Percentiles rank a stretch among this genome's conserved stretches.
Evolutionary conservation across 2,888 invertebrate species (phyloP).

Genomic region (Matsumyia berberina): DNA sequence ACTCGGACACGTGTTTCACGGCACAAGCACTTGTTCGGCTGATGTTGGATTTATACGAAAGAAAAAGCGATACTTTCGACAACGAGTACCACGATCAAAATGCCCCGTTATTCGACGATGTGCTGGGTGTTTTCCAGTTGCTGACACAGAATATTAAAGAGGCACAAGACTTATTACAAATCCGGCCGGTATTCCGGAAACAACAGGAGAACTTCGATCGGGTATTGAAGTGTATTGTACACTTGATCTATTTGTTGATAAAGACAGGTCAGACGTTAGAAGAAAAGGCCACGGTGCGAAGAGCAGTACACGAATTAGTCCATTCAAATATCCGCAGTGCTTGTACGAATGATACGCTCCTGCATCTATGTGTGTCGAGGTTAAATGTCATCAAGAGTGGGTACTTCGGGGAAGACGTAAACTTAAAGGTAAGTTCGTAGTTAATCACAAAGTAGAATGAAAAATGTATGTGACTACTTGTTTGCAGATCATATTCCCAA

Average conservation of each 20-base stretch:
- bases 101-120: slow-evolving; percentile 88
- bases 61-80: slow-evolving; percentile 85
- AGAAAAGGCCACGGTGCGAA: slow-evolving; percentile 84
- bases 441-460: too few species aligned
- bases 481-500: slow-evolving; percentile 88
- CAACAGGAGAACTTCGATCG: slow-evolving; percentile 94
- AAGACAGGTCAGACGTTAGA: slow-evolving; percentile 86
- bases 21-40: slow-evolving; percentile 94
- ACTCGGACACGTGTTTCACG: slow-evolving; percentile 92
- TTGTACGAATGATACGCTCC: slow-evolving; percentile 90
- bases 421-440: slow-evolving; percentile 83
- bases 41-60: slow-evolving; percentile 90
- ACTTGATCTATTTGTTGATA: slow-evolving; percentile 89
- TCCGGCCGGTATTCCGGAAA: slow-evolving; percentile 89
- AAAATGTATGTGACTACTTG: background rate
- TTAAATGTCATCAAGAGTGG: slow-evolving; percentile 91
- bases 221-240: slow-evolving; percentile 91
- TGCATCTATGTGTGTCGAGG: slow-evolving; percentile 93
- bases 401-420: slow-evolving; percentile 89
- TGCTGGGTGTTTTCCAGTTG: slow-evolving; percentile 88
- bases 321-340: slow-evolving; percentile 88
- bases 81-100: slow-evolving; percentile 84
- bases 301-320: slow-evolving; percentile 84
- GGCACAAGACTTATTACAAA: slow-evolving; percentile 85
- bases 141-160: slow-evolving; percentile 88